Percentiles rank a stretch among this genome's conserved stretches.
Evolutionary conservation across 2,797 vertebrate species (phyloP).

Genomic region (Microctenopoma steveboyesi): DNA sequence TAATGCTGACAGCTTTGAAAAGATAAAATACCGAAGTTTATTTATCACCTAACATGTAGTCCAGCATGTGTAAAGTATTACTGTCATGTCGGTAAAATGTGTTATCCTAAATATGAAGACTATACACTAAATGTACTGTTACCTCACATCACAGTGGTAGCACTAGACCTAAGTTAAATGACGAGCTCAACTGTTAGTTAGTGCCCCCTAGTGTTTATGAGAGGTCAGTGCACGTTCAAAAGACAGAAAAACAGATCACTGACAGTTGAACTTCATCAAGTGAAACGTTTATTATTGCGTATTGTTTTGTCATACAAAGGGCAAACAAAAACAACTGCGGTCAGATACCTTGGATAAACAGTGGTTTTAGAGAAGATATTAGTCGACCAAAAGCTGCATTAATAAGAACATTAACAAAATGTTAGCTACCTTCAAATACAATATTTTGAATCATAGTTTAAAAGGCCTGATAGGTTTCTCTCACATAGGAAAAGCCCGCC

Average conservation of each 20-base stretch:
- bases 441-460: slow-evolving; percentile 41
- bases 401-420: slow-evolving; percentile 40
- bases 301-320: slow-evolving; percentile 59
- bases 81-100: too few relatives aligned
- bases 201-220: too few relatives aligned
- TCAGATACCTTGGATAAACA: slow-evolving; percentile 27
- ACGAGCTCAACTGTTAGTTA: too few relatives aligned
- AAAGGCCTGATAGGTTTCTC: slow-evolving; percentile 30
- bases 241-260: not conserved
- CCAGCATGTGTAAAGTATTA: too few relatives aligned
- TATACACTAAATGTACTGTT: too few relatives aligned
- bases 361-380: slow-evolving; percentile 36
- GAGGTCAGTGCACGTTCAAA: slow-evolving; percentile 8
- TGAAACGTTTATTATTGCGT: slow-evolving; percentile 67
- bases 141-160: not conserved
- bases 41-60: too few relatives aligned
- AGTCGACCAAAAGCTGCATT: slow-evolving; percentile 57
- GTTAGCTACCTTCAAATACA: slow-evolving; percentile 74
- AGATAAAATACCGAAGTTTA: too few relatives aligned
- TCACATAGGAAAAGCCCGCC: slow-evolving; percentile 7
- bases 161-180: too few relatives aligned
- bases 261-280: slow-evolving; percentile 33
- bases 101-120: too few relatives aligned
- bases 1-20: too few relatives aligned
- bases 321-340: slow-evolving; percentile 50